Evolutionary conservation across 1,140 invertebrate genomes (phyloP).

Genomic region (Rhyzopertha dominica): DNA sequence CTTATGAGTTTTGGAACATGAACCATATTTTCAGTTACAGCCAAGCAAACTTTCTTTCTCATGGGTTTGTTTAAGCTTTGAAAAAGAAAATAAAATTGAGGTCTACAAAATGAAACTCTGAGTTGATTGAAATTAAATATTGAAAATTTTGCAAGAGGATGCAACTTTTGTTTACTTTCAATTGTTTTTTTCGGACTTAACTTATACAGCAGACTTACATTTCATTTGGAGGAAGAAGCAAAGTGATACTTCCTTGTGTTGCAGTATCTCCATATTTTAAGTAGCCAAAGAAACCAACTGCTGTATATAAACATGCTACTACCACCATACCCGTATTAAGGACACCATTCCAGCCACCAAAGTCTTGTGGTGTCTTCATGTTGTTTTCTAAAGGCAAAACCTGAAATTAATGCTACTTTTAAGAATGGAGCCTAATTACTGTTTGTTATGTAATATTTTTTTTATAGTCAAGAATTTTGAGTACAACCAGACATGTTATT

Average conservation of each 20-base stretch:
- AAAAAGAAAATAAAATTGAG: too few relatives aligned
- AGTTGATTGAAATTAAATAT: too few relatives aligned
- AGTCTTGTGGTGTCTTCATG: slow-evolving; percentile 79
- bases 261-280: slow-evolving; percentile 78
- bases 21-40: too few relatives aligned
- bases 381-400: slow-evolving; percentile 84
- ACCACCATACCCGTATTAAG: slow-evolving; percentile 85
- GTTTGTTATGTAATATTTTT: not conserved
- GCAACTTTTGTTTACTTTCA: too few relatives aligned
- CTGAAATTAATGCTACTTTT: slow-evolving; percentile 44
- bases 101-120: too few relatives aligned
- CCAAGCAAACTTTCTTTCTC: too few relatives aligned
- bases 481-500: too few relatives aligned
- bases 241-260: slow-evolving; percentile 70
- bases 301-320: slow-evolving; percentile 75
- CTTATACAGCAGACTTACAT: too few relatives aligned
- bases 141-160: too few relatives aligned
- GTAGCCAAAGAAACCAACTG: slow-evolving; percentile 88
- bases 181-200: too few relatives aligned
- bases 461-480: not conserved
- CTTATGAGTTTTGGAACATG: too few relatives aligned
- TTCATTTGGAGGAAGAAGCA: slow-evolving; percentile 70
- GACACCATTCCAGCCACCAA: slow-evolving; percentile 77
- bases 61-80: too few relatives aligned
- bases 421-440: not conserved